Evolutionary conservation across 2,888 invertebrate species (phyloP).

Genomic region (Neoascia interrupta): DNA sequence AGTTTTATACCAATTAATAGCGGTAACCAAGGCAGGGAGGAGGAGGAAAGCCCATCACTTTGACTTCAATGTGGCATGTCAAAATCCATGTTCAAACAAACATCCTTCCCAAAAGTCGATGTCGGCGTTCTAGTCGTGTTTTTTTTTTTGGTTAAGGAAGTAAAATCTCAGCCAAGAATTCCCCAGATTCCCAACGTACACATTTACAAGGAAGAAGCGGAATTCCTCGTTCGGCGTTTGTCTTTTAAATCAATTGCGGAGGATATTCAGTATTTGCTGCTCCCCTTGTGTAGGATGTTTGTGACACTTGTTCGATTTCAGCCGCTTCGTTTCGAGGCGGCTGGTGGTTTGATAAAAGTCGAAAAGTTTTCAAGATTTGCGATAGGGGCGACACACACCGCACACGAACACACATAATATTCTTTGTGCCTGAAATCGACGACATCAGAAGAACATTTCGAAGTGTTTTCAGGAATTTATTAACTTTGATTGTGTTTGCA

Average conservation of each 20-base stretch:
- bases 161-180: constrained; percentile 6
- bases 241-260: constrained; percentile 42
- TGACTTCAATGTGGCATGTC: too few relatives aligned
- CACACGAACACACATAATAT: too few relatives aligned
- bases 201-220: neutral
- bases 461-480: constrained; percentile 35
- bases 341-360: too few relatives aligned
- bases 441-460: constrained; percentile 27
- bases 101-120: constrained; percentile 19
- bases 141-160: neutral
- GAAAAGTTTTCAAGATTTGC: too few relatives aligned
- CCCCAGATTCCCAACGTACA: neutral
- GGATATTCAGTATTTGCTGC: constrained; percentile 25
- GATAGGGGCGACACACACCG: too few relatives aligned
- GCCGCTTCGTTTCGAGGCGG: too few relatives aligned
- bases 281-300: neutral
- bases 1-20: too few relatives aligned
- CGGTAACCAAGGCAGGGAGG: too few relatives aligned
- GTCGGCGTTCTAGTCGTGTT: too few relatives aligned
- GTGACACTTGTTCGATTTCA: constrained; percentile 43
- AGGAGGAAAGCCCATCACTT: too few relatives aligned
- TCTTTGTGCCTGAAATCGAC: constrained; percentile 40
- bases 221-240: constrained; percentile 23
- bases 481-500: constrained; percentile 52
- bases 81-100: constrained; percentile 31